These are phyloP conservation scores for Orchestes rusci DNA, from an alignment of 2,888 invertebrate species.

Conservation along the genomic window DNA sequence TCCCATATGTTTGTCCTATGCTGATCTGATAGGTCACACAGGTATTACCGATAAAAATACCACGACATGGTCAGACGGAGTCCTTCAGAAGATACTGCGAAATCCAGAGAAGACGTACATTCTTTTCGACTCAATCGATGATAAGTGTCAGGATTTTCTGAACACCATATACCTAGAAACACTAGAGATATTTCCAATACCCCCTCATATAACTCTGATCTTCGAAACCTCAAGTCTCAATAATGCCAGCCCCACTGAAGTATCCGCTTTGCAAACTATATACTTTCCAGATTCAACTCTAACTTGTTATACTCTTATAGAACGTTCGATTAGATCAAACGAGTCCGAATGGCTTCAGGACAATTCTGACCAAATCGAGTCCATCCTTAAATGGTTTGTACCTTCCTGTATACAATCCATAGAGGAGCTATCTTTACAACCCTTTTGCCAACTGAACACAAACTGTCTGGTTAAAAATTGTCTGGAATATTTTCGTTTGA, in stretches of 20 bases:
- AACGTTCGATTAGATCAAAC: conserved; percentile 44
- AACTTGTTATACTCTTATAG: conserved; percentile 50
- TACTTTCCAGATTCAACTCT: conserved; percentile 51
- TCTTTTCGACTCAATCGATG: conserved; percentile 79
- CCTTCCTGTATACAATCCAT: conserved; percentile 51
- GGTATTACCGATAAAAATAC: conserved; percentile 68
- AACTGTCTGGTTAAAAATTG: conserved; percentile 39
- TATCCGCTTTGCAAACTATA: conserved; percentile 58
- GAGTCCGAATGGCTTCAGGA: conserved; percentile 30
- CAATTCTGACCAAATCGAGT: conserved; percentile 33
- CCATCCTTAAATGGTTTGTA: conserved; percentile 50
- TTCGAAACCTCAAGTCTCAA: conserved; percentile 76
- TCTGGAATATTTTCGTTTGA: conserved; percentile 39
- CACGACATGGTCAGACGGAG: conserved; percentile 76
- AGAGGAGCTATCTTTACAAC: not conserved
- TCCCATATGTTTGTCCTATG: conserved; percentile 82
- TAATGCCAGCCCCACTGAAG: conserved; percentile 65
- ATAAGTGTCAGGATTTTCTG: conserved; percentile 75
- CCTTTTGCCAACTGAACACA: conserved; percentile 37
- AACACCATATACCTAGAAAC: conserved; percentile 74
- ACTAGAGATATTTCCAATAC: conserved; percentile 73
- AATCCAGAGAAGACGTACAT: conserved; percentile 71
- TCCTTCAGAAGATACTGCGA: conserved; percentile 67
- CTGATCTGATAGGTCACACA: conserved; percentile 79
- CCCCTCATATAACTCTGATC: conserved; percentile 65